Evolutionary conservation across 2,113 vertebrate species (phyloP).

Genomic region (Perca fluviatilis): DNA sequence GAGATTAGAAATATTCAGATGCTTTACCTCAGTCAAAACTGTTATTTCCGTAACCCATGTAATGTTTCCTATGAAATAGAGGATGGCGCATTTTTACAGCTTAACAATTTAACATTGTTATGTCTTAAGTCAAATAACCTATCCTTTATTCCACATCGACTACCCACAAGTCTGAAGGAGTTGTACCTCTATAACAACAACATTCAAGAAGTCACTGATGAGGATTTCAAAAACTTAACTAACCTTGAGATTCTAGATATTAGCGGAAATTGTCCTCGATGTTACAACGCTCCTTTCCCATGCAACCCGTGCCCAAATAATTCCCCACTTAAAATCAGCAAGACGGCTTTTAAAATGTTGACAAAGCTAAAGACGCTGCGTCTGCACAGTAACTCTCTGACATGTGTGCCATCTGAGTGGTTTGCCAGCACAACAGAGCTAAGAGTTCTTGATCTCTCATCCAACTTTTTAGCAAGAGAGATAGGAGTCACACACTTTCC

Average conservation of each 20-base stretch:
- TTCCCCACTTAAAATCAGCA: conserved; percentile 82
- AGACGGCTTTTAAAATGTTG: conserved; percentile 85
- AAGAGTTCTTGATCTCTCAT: conserved; percentile 91
- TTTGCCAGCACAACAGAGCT: conserved; percentile 86
- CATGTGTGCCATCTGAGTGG: conserved; percentile 81
- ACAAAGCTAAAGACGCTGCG: conserved; percentile 87
- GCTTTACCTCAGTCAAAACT: conserved; percentile 94
- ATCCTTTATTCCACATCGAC: conserved; percentile 85
- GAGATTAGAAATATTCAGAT: conserved; percentile 85
- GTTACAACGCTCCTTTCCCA: conserved; percentile 92
- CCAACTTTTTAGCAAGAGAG: conserved; percentile 90
- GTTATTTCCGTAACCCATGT: conserved; percentile 95
- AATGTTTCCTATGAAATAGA: conserved; percentile 89
- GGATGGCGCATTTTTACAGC: conserved; percentile 84
- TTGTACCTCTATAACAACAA: conserved; percentile 94
- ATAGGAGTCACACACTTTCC: conserved; percentile 88
- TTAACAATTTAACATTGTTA: conserved; percentile 87
- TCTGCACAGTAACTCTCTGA: conserved; percentile 93
- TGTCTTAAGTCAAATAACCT: conserved; percentile 95
- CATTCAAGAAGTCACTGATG: conserved; percentile 82
- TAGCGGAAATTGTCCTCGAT: conserved; percentile 96
- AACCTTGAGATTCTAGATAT: conserved; percentile 92
- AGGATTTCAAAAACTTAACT: conserved; percentile 87
- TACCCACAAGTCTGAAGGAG: conserved; percentile 88
- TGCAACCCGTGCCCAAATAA: conserved; percentile 89